Conservation (phyloP, 2,113 vertebrate genomes). For the Hiodon tergisus region DNA sequence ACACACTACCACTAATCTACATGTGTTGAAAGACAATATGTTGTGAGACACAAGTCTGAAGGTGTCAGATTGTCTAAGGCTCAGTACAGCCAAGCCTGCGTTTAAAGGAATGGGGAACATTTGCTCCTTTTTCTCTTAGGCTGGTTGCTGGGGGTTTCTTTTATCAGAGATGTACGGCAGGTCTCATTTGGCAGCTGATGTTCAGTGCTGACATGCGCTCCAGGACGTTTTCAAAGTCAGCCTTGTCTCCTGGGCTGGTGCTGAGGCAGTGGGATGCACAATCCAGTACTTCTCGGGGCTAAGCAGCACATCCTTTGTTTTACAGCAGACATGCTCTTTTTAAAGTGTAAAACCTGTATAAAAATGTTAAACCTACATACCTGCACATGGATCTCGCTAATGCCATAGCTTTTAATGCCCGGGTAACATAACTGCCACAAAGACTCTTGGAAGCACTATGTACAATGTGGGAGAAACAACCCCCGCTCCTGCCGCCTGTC, state of each 20-base stretch:
- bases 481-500: too few relatives aligned
- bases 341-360: conserved; percentile 5
- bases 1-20: neutral
- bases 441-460: too few relatives aligned
- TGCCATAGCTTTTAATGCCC: neutral
- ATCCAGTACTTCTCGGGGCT: neutral
- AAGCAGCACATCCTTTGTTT: neutral
- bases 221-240: neutral
- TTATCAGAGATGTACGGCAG: neutral
- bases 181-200: neutral
- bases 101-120: neutral
- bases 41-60: neutral
- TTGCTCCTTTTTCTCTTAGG: neutral
- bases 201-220: neutral
- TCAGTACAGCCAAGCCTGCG: too few relatives aligned
- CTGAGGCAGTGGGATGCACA: neutral
- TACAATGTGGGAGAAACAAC: too few relatives aligned
- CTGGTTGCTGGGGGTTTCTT: neutral
- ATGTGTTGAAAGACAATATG: neutral
- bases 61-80: neutral
- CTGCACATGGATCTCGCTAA: neutral
- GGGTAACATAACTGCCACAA: too few relatives aligned
- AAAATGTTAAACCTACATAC: conserved; percentile 3
- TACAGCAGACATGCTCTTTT: neutral
- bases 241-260: too few relatives aligned